Conservation (phyloP, 2,113 vertebrate genomes). For the Falco punctatus region DNA sequence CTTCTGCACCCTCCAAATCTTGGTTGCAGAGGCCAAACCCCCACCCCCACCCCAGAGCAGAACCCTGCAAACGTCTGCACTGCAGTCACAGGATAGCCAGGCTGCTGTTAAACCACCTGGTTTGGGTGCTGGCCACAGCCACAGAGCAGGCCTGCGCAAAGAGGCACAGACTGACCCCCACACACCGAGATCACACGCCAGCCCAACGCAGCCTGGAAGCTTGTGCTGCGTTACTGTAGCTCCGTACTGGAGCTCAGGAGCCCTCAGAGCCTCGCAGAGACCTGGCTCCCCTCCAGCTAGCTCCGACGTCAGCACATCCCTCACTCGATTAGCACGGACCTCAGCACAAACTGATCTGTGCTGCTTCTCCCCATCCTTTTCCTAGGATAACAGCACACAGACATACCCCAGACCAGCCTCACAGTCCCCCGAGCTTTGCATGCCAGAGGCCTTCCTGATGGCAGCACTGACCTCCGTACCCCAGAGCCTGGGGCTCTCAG, state of each 20-base stretch:
- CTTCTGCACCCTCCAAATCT: not conserved
- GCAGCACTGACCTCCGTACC: not conserved
- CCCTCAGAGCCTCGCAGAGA: not conserved
- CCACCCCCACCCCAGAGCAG: not conserved
- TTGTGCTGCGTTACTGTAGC: fast-evolving
- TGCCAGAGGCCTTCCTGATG: not conserved
- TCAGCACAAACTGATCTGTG: fast-evolving
- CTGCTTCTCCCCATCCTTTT: not conserved
- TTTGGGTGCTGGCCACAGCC: not conserved
- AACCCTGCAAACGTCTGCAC: constrained; percentile 32
- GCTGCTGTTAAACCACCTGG: not conserved
- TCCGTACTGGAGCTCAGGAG: not conserved
- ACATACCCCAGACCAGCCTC: not conserved
- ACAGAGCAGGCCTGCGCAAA: not conserved
- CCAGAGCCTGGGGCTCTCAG: not conserved
- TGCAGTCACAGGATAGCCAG: not conserved
- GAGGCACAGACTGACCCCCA: not conserved
- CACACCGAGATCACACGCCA: not conserved
- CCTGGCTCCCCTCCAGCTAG: not conserved
- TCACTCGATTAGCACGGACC: fast-evolving
- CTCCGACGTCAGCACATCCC: not conserved
- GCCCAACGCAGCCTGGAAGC: not conserved
- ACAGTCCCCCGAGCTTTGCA: not conserved
- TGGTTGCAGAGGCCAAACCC: not conserved
- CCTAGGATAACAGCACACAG: not conserved